Conservation (phyloP, 2,888 invertebrate genomes). For the Chirona hameri region DNA sequence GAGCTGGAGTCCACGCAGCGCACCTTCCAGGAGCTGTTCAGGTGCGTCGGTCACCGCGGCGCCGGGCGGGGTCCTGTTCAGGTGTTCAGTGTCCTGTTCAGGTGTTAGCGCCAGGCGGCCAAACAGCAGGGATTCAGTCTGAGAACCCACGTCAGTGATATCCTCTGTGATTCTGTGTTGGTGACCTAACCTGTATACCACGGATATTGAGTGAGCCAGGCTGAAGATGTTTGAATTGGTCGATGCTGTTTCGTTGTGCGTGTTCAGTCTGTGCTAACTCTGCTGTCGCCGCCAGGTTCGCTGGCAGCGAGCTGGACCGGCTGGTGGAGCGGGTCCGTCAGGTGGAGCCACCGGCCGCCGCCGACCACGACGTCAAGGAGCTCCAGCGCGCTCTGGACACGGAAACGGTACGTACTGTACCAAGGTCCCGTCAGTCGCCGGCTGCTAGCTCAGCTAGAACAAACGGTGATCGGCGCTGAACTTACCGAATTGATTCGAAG, state of each 20-base stretch:
- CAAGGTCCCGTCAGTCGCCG: background rate
- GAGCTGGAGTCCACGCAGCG: slow-evolving; percentile 64
- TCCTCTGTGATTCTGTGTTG: too few species aligned
- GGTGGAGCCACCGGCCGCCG: slow-evolving; percentile 62
- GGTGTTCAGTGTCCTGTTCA: too few species aligned
- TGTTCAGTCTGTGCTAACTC: background rate
- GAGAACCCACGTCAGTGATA: too few species aligned
- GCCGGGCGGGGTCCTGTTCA: too few species aligned
- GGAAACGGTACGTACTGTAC: background rate
- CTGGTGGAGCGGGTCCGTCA: background rate
- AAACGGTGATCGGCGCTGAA: background rate
- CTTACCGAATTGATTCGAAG: too few species aligned
- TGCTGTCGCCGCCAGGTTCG: background rate
- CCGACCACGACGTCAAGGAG: slow-evolving; percentile 65
- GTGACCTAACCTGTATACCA: too few species aligned
- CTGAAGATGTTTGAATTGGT: too few species aligned
- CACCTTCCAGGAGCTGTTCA: slow-evolving; percentile 62
- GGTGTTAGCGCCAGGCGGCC: too few species aligned
- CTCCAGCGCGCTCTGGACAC: slow-evolving; percentile 59
- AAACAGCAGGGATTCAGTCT: too few species aligned
- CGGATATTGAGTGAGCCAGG: too few species aligned
- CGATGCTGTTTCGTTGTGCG: too few species aligned
- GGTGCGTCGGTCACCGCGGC: too few species aligned
- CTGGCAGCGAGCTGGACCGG: background rate
- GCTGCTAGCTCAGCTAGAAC: background rate